These are phyloP conservation scores for Loris lydekkerianus DNA, from an alignment of 2,797 vertebrate species.

Conservation along the genomic window DNA sequence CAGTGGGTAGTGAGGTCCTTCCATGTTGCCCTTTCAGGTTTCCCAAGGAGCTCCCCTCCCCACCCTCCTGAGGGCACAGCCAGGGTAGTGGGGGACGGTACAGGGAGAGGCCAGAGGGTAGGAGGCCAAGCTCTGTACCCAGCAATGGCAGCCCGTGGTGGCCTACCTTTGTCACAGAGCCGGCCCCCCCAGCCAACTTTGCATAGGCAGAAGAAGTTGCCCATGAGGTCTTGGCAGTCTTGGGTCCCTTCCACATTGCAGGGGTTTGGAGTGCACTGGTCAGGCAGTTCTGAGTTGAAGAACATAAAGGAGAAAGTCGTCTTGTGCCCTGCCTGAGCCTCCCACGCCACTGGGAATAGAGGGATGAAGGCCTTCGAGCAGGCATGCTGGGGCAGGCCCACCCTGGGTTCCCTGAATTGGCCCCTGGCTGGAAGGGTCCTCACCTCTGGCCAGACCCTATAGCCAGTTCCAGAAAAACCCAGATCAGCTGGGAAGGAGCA, in stretches of 20 bases:
- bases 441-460: not conserved
- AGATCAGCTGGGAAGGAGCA: not conserved
- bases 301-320: not conserved
- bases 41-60: not conserved
- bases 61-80: not conserved
- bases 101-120: not conserved
- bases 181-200: conserved; percentile 94
- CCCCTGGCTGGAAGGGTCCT: not conserved
- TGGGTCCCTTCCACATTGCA: conserved; percentile 92
- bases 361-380: not conserved
- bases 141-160: no score
- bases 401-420: not conserved
- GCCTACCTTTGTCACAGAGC: conserved; percentile 93
- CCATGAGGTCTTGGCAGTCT: conserved; percentile 95
- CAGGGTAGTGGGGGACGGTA: not conserved
- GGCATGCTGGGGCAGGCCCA: not conserved
- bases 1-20: not conserved
- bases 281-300: conserved; percentile 93
- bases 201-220: conserved; percentile 95
- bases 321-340: not conserved
- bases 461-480: not conserved
- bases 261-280: conserved; percentile 96
- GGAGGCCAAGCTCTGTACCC: not conserved
- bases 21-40: not conserved
- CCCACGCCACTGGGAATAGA: rapidly evolving